Evolutionary conservation across 2,888 invertebrate genomes (phyloP).

Genomic region (Xanthia togata): DNA sequence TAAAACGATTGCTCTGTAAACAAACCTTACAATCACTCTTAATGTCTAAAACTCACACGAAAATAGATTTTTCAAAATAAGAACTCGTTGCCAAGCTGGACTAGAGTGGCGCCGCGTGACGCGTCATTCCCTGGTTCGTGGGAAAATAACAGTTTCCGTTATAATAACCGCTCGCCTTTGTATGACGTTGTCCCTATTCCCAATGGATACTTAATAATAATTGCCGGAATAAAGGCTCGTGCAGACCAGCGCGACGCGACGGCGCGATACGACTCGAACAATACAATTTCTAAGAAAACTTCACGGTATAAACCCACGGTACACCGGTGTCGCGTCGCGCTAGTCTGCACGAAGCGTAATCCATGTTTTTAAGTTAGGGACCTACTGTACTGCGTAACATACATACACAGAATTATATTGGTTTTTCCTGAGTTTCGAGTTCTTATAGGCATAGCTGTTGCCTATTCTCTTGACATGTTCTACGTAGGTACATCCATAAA

Average conservation of each 20-base stretch:
- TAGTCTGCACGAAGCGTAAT: background rate
- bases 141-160: slow-evolving; percentile 35
- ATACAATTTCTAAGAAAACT: no score
- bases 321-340: no score
- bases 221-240: background rate
- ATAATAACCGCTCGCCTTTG: slow-evolving; percentile 9
- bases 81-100: background rate
- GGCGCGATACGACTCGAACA: no score
- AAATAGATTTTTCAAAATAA: slow-evolving; percentile 30
- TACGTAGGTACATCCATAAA: no score
- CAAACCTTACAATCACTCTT: slow-evolving; percentile 37
- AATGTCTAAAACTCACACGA: slow-evolving; percentile 10
- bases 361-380: background rate
- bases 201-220: background rate
- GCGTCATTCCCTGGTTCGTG: slow-evolving; percentile 19
- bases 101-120: slow-evolving; percentile 1
- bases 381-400: background rate
- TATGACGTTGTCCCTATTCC: slow-evolving; percentile 5
- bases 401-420: background rate
- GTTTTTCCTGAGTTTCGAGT: background rate
- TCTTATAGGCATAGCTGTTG: no score
- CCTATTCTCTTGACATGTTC: no score
- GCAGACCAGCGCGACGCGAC: no score
- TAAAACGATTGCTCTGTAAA: slow-evolving; percentile 62
- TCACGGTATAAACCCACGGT: no score